These are phyloP conservation scores for Stenoptilia bipunctidactyla DNA, from an alignment of 2,888 invertebrate species.

Conservation along the genomic window DNA sequence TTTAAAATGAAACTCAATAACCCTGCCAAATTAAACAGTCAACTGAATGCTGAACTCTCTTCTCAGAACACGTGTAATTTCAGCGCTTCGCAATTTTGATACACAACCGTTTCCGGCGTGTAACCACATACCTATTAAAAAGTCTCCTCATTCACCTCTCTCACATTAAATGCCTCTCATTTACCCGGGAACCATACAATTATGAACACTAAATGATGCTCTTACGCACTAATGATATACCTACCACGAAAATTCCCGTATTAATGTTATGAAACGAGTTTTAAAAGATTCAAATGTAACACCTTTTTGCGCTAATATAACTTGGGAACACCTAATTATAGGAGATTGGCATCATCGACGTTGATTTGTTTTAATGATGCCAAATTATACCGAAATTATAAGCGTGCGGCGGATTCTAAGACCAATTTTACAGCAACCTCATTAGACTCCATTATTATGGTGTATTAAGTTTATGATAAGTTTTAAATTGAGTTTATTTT, in stretches of 20 bases:
- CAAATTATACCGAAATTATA: slow-evolving; percentile 46
- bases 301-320: slow-evolving; percentile 52
- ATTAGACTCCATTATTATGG: not conserved
- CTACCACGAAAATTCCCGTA: slow-evolving; percentile 9
- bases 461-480: not conserved
- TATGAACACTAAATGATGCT: slow-evolving; percentile 32
- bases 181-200: slow-evolving; percentile 21
- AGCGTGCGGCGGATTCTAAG: slow-evolving; percentile 33
- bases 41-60: no score
- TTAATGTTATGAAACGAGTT: slow-evolving; percentile 19
- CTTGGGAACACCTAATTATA: slow-evolving; percentile 53
- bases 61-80: no score
- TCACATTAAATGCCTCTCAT: not conserved
- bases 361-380: slow-evolving; percentile 59
- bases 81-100: no score
- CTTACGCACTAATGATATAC: slow-evolving; percentile 37
- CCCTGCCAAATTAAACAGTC: no score
- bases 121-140: not conserved
- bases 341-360: slow-evolving; percentile 45
- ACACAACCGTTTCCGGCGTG: no score
- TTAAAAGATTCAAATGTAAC: slow-evolving; percentile 36
- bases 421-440: slow-evolving; percentile 12
- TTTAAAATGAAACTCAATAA: no score
- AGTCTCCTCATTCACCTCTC: not conserved
- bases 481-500: not conserved